Conservation (phyloP, 2,888 invertebrate genomes). For the Corythucha ciliata region DNA sequence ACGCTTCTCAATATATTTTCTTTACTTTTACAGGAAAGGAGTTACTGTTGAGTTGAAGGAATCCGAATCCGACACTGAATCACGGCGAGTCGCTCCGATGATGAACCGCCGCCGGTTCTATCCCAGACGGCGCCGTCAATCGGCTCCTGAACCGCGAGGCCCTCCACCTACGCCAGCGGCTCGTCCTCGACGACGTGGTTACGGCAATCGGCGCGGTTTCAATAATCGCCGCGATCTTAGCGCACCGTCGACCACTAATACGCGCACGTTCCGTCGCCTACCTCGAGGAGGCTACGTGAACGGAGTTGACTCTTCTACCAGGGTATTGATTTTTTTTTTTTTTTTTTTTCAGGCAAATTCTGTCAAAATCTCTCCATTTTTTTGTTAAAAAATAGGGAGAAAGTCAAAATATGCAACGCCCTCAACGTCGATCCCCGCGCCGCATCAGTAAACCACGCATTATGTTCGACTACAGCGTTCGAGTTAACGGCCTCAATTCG, state of each 20-base stretch:
- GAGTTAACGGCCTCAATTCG: slow-evolving; percentile 62
- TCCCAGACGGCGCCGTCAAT: slow-evolving; percentile 20
- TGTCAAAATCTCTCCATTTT: slow-evolving; percentile 1
- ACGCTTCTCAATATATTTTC: background rate
- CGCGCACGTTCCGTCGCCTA: slow-evolving; percentile 24
- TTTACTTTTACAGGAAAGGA: slow-evolving; percentile 17
- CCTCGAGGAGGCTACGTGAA: slow-evolving; percentile 11
- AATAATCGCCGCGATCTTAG: too few species aligned
- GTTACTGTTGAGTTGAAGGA: slow-evolving; percentile 52
- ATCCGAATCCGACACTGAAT: slow-evolving; percentile 59
- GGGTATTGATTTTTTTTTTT: background rate
- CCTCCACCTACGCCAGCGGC: background rate
- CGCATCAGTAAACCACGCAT: slow-evolving; percentile 26
- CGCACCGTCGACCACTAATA: background rate
- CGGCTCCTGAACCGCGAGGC: slow-evolving; percentile 19
- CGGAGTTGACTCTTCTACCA: background rate
- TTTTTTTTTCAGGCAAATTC: background rate
- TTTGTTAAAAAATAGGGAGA: background rate
- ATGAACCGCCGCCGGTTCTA: slow-evolving; percentile 20
- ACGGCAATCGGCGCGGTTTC: slow-evolving; percentile 6
- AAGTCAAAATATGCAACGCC: background rate
- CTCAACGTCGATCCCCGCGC: slow-evolving; percentile 12
- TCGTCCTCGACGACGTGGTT: slow-evolving; percentile 3
- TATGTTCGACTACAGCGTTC: slow-evolving; percentile 39
- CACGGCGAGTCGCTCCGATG: slow-evolving; percentile 2